Evolutionary conservation across 2,888 invertebrate species (phyloP).

Genomic region (Eulithis testata): DNA sequence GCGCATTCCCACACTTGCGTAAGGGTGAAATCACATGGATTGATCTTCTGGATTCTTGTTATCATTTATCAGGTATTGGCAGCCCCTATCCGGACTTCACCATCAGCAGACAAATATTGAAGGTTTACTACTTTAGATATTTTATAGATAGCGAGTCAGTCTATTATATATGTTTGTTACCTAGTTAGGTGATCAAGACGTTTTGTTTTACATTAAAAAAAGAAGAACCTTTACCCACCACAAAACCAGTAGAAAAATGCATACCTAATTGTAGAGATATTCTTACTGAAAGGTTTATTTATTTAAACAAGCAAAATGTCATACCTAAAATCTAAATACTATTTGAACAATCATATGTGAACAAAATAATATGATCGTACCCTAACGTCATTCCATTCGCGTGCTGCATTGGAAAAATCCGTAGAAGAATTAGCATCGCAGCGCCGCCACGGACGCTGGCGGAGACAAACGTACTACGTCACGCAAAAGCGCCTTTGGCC

Average conservation of each 20-base stretch:
- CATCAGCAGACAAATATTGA: too few species aligned
- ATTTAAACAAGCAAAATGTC: too few species aligned
- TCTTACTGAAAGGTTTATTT: too few species aligned
- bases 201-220: too few species aligned
- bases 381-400: slow-evolving; percentile 69
- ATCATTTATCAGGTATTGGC: slow-evolving; percentile 4
- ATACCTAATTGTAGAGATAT: too few species aligned
- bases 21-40: slow-evolving; percentile 66
- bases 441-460: slow-evolving; percentile 80
- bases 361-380: slow-evolving; percentile 55
- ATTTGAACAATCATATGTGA: not conserved
- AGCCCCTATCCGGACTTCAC: not conserved
- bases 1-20: slow-evolving; percentile 69
- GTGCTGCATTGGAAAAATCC: slow-evolving; percentile 81
- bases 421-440: slow-evolving; percentile 80
- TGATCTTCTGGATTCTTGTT: slow-evolving; percentile 34
- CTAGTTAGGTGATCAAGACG: too few species aligned
- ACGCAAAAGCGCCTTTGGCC: slow-evolving; percentile 54
- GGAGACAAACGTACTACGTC: slow-evolving; percentile 73
- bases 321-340: too few species aligned
- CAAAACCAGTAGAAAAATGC: too few species aligned
- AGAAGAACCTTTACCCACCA: too few species aligned
- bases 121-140: too few species aligned
- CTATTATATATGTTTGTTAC: too few species aligned
- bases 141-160: too few species aligned